phyloP scores from a whole-genome alignment of 2,797 vertebrate species.

The Acanthurus lineatus region DNA sequence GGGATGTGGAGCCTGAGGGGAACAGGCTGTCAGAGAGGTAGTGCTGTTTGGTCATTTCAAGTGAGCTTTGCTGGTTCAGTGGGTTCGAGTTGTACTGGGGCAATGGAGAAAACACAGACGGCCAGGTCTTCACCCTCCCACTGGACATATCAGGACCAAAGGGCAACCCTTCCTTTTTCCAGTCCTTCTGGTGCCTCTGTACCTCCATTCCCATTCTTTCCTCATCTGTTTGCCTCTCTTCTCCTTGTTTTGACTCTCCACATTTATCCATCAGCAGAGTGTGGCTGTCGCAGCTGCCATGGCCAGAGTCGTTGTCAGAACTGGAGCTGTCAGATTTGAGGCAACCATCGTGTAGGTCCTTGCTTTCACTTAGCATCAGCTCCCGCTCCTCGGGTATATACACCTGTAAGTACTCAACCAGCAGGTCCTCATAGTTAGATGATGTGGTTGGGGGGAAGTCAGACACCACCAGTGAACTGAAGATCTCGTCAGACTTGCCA shows the following conservation, averaged over 20 bases:
- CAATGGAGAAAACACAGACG: slow-evolving; percentile 78
- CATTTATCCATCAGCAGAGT: slow-evolving; percentile 90
- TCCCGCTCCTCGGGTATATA: slow-evolving; percentile 88
- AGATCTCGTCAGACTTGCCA: slow-evolving; percentile 90
- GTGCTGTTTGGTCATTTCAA: slow-evolving; percentile 76
- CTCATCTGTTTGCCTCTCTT: slow-evolving; percentile 39
- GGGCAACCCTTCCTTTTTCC: slow-evolving; percentile 21
- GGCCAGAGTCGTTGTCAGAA: slow-evolving; percentile 91
- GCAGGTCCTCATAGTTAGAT: slow-evolving; percentile 88
- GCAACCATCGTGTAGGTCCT: slow-evolving; percentile 69
- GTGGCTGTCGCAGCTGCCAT: slow-evolving; percentile 93
- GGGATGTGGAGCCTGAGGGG: slow-evolving; percentile 30
- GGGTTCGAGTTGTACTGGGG: slow-evolving; percentile 62
- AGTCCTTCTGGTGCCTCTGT: slow-evolving; percentile 29
- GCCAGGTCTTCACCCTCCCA: slow-evolving; percentile 86
- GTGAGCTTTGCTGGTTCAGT: slow-evolving; percentile 52
- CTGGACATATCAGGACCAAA: slow-evolving; percentile 59
- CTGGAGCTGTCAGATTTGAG: slow-evolving; percentile 80
- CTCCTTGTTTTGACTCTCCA: slow-evolving; percentile 63
- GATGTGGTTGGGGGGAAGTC: slow-evolving; percentile 87
- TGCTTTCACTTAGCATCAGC: slow-evolving; percentile 82
- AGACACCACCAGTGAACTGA: slow-evolving; percentile 89
- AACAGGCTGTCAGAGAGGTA: slow-evolving; percentile 77
- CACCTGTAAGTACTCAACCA: slow-evolving; percentile 94
- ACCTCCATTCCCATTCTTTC: slow-evolving; percentile 4